Conservation (phyloP, 37 sponge, comb jelly and placozoan genomes). For the Ephydatia muelleri region DNA sequence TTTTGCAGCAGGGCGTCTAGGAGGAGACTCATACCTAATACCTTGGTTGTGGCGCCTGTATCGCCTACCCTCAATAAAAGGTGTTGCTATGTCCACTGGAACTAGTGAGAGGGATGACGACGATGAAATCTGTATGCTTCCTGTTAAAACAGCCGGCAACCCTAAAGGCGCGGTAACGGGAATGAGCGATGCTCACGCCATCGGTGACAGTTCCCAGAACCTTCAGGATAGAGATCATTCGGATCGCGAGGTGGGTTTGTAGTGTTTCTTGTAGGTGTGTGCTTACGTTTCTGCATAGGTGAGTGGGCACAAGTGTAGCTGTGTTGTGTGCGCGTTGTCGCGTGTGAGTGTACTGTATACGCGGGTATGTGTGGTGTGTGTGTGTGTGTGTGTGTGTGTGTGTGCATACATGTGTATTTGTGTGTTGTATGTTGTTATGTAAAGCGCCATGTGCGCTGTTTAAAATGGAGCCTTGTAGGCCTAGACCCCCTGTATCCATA, state of each 20-base stretch:
- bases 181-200: neutral
- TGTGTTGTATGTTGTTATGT: too few species aligned
- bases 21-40: too few species aligned
- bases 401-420: too few species aligned
- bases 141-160: neutral
- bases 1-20: too few species aligned
- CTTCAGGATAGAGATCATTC: neutral
- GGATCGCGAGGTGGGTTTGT: neutral
- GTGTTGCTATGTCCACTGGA: neutral
- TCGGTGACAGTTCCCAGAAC: neutral
- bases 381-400: neutral
- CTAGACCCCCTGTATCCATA: too few species aligned
- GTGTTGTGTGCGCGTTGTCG: neutral
- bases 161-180: neutral
- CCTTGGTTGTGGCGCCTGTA: too few species aligned
- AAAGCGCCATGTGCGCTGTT: too few species aligned
- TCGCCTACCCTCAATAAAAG: neutral
- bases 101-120: neutral
- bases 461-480: too few species aligned
- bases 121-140: neutral
- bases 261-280: neutral
- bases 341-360: neutral
- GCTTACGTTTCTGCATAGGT: neutral
- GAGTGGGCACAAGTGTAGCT: neutral
- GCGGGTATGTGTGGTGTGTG: neutral